Evolutionary conservation across 2,797 vertebrate genomes (phyloP).

Genomic region (Phrynocephalus forsythii): DNA sequence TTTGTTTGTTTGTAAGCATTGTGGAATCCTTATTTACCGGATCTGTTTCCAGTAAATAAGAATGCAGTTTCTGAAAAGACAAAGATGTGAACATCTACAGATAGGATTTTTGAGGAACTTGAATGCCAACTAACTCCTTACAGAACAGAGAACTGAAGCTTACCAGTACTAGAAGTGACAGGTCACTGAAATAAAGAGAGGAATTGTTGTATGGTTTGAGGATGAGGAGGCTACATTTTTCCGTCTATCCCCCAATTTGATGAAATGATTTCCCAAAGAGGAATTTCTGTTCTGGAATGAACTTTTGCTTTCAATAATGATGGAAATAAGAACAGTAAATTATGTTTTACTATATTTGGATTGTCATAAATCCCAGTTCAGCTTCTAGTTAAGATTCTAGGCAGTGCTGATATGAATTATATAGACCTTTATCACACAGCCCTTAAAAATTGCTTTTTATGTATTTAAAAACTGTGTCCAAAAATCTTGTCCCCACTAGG

Average conservation of each 20-base stretch:
- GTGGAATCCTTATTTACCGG: background rate
- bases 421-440: background rate
- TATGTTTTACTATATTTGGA: too few species aligned
- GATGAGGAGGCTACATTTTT: background rate
- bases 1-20: background rate
- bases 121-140: background rate
- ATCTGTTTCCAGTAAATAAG: conserved; percentile 8
- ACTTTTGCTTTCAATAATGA: background rate
- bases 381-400: background rate
- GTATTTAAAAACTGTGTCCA: too few species aligned
- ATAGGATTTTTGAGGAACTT: background rate
- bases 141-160: background rate
- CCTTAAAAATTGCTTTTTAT: too few species aligned
- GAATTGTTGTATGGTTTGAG: background rate
- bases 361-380: background rate
- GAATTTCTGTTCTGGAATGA: background rate
- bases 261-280: background rate
- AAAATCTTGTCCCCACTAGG: too few species aligned
- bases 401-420: background rate
- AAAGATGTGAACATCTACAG: background rate
- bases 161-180: background rate
- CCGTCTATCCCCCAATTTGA: background rate
- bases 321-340: too few species aligned
- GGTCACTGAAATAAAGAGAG: background rate
- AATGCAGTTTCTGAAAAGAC: background rate